Base-by-base conservation (phyloP, 1,140 invertebrate genomes). In the Wiebesia pumilae region DNA sequence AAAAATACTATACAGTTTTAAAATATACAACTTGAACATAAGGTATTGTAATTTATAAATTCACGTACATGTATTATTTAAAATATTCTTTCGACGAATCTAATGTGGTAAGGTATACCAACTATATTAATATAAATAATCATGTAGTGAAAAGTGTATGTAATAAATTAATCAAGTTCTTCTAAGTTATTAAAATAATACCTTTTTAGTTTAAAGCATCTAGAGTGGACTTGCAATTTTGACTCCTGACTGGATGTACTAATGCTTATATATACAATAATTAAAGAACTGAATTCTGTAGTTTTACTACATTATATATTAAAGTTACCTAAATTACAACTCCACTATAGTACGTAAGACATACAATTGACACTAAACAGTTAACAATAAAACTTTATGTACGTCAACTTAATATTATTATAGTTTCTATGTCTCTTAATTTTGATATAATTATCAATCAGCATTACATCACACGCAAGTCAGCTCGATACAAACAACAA, bases 391-490 rank as follows among this genome's bases (percentile, higher is more conserved):
- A 51, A 71, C 16, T 24, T 54, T 43, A 71, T 73, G n/a, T 43
- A 19, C 21, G 3, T n/a, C 12, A 65, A 38, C 33, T 47, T 47
- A 1, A 40, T 33, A 33, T 33, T 47, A n/a, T 47, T 19, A 43
- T 69, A 67, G 14, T 71, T 47, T 54, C 62, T 24, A 62, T 35
- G 33, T 35, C 2, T 65, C 67, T 67, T 9, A 43, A 65, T 3
- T 9, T 54, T 54, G 10, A 54, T 54, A 54, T 10, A 2, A 75
- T 75, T 30, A 73, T 35, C 12, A 62, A 35, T 40, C 33, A 83
- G 47, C 38, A 84, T 51, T 78, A 86, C 84, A 86, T 86, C 35
- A 82, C 75, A n/a, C 35, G n/a, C 54, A 82, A 81, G 43, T 86
- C 79, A 86, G 67, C 65, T 16, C 7, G 6, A 40, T 30, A 80